Conservation (phyloP, 37 sponge, comb jelly and placozoan species). For the Bolinopsis microptera region DNA sequence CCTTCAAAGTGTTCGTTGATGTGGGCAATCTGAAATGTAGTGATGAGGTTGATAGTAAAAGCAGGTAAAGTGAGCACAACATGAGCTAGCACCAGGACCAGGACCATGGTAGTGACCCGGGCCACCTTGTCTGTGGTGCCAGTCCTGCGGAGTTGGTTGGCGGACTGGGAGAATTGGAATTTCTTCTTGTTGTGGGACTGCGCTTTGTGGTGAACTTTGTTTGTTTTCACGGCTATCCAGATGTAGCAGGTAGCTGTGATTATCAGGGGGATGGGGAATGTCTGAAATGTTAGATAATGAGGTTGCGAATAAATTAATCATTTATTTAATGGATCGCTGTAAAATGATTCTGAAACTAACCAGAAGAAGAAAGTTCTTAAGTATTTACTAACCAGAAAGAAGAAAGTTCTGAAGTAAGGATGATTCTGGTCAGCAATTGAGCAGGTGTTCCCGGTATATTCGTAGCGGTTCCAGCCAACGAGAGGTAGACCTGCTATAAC, state of each 20-base stretch:
- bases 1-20: not conserved
- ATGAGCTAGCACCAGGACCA: slow-evolving; percentile 1
- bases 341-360: no score
- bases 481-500: not conserved
- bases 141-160: not conserved
- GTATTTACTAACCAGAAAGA: slow-evolving; percentile 4
- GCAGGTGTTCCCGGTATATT: not conserved
- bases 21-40: not conserved
- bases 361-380: no score
- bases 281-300: not conserved
- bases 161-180: not conserved
- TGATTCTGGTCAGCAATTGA: not conserved
- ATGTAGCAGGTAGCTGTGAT: slow-evolving; percentile 12
- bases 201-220: not conserved
- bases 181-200: not conserved
- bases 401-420: slow-evolving; percentile 4
- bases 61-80: slow-evolving; percentile 2
- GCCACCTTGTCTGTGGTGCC: not conserved
- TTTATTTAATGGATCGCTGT: no score
- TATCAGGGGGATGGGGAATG: not conserved
- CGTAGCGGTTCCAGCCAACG: not conserved
- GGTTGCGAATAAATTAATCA: no score
- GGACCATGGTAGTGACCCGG: not conserved
- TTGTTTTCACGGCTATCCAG: slow-evolving; percentile 1
- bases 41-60: slow-evolving; percentile 22